A percentile compares a stretch with the other conserved stretches of the same genome.
Evolutionary conservation across 2,113 vertebrate genomes (phyloP).

Genomic region (Forbesichthys papilliferus): DNA sequence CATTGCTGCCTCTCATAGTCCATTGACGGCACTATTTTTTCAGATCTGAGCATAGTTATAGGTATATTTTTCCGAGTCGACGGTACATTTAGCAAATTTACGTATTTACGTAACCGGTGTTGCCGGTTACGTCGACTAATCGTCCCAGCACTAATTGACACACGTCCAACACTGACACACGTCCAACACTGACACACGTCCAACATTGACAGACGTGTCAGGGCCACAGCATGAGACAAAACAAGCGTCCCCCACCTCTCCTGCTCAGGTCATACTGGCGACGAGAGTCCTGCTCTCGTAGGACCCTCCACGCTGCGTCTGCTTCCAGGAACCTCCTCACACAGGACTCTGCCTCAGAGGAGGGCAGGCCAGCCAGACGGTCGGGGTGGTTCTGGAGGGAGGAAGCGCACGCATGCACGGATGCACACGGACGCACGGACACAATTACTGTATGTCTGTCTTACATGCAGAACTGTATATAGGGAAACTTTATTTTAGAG

Average conservation of each 20-base stretch:
- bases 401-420: neutral
- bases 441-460: neutral
- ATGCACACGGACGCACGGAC: neutral
- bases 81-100: too few relatives aligned
- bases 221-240: neutral
- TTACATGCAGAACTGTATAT: too few relatives aligned
- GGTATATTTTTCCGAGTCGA: too few relatives aligned
- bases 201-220: neutral
- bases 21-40: too few relatives aligned
- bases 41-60: too few relatives aligned
- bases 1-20: too few relatives aligned
- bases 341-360: conserved; percentile 23
- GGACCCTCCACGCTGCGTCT: conserved; percentile 65
- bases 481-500: too few relatives aligned
- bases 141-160: too few relatives aligned
- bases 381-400: conserved; percentile 64
- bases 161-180: too few relatives aligned
- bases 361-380: conserved; percentile 34
- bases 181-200: too few relatives aligned
- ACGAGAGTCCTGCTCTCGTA: conserved; percentile 44
- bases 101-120: too few relatives aligned
- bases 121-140: too few relatives aligned
- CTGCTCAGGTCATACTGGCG: conserved; percentile 60
- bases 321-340: conserved; percentile 56
- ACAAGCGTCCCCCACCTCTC: conserved; percentile 42